Evolutionary conservation across 2,888 invertebrate species (phyloP).

Genomic region (Heteropelma amictum): DNA sequence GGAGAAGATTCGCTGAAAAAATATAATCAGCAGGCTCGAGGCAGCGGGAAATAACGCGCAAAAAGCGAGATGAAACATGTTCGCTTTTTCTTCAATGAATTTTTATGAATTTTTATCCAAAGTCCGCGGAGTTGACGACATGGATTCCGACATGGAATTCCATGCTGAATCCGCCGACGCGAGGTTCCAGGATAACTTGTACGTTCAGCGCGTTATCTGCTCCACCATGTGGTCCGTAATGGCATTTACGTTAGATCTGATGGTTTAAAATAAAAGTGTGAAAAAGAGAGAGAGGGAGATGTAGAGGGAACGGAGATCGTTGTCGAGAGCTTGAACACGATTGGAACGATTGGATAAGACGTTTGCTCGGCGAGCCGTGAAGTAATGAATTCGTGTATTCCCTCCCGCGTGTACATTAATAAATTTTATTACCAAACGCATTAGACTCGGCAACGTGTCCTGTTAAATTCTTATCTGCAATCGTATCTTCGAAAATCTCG

Average conservation of each 20-base stretch:
- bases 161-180: no score
- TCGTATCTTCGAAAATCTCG: conserved; percentile 37
- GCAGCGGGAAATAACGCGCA: no score
- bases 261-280: not conserved
- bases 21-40: no score
- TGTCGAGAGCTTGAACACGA: conserved; percentile 34
- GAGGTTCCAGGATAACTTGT: no score
- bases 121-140: no score
- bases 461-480: conserved; percentile 25
- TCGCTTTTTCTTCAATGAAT: no score
- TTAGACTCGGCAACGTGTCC: not conserved
- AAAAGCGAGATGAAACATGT: no score
- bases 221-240: not conserved
- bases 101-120: no score
- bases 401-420: conserved; percentile 36
- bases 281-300: not conserved
- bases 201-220: no score
- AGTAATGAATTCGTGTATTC: conserved; percentile 35
- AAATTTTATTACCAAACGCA: conserved; percentile 32
- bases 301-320: conserved; percentile 17
- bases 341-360: conserved; percentile 34
- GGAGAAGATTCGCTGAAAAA: no score
- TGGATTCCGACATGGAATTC: no score
- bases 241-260: conserved; percentile 10
- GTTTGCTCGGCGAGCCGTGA: conserved; percentile 45